Base-by-base conservation (phyloP, 1,140 invertebrate genomes). In the Belonocnema kinseyi region DNA sequence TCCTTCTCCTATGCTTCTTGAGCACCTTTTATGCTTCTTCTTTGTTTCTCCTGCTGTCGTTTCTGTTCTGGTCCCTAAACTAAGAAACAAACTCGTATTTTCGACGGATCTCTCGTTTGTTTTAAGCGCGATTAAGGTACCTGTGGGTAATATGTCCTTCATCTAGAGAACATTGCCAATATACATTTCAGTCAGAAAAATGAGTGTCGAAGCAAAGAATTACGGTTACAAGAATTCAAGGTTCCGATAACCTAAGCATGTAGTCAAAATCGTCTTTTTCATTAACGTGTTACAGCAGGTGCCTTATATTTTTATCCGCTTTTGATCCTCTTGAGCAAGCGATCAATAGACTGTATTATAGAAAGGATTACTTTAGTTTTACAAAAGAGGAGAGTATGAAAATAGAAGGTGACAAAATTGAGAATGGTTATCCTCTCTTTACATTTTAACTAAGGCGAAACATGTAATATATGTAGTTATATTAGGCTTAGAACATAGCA, bases 1-100 rank as follows among this genome's bases (percentile, higher is more conserved):
- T 75, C 53, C 71, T 74, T 75, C 52, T 21, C 26, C 66, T 51
- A 16, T 50, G 51, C 58, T 72, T 21, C n/a, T 58, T 26, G 72
- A 58, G 50, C 53, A 72, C 33, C 50, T 66, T 51, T 71, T 51
- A 72, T 75, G 7, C 51, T 21, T 40, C 51, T 76, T 72, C 33
- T 21, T 50, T 72, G 14, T 70, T 70, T 70, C 50, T 71, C 19
- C 61, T 26, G 61, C 26, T 33, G 61, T 66, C 53, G 53, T 66
- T 66, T 66, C 61, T 66, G 33, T 66, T 66, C 14, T 46, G 26
- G 26, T 21, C 26, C 61, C 61, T 66, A 33, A 33, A 66, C 26
- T 33, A 33, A 66, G 26, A 66, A 40, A 40, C 26, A 46, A 7
- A 66, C 13, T 46, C 40, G 40, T 46, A 33, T 66, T 66, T 40